A percentile compares a stretch with the other conserved stretches of the same genome.
Conservation (phyloP, 92 coral and sea anemone species). For the Anthopleura xanthogrammica region DNA sequence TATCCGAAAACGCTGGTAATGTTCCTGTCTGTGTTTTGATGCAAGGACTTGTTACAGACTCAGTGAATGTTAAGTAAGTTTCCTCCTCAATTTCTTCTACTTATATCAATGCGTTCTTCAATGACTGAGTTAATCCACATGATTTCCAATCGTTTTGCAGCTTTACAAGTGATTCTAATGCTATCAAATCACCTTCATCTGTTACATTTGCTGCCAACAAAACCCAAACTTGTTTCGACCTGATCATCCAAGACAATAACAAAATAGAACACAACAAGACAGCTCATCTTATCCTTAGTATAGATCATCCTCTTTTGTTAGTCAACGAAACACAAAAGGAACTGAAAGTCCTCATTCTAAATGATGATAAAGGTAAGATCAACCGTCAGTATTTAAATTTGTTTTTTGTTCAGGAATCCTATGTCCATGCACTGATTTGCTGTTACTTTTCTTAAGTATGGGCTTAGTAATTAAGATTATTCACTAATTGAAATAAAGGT, state of each 20-base stretch:
- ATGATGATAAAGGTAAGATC: not conserved
- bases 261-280: not conserved
- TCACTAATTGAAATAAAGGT: no score
- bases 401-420: no score
- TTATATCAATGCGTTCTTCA: no score
- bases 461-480: no score
- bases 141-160: not conserved
- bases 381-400: no score
- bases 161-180: not conserved
- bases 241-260: not conserved
- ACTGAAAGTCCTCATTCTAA: not conserved
- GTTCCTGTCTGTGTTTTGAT: not conserved
- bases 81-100: not conserved
- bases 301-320: not conserved
- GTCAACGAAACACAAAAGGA: not conserved
- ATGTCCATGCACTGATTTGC: no score
- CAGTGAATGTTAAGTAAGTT: not conserved
- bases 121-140: not conserved
- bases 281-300: not conserved
- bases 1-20: not conserved
- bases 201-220: not conserved
- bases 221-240: not conserved
- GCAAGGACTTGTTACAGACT: not conserved
- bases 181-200: not conserved
- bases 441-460: no score